Conservation (phyloP, 1,140 invertebrate species). For the Drosophila sucinea region DNA sequence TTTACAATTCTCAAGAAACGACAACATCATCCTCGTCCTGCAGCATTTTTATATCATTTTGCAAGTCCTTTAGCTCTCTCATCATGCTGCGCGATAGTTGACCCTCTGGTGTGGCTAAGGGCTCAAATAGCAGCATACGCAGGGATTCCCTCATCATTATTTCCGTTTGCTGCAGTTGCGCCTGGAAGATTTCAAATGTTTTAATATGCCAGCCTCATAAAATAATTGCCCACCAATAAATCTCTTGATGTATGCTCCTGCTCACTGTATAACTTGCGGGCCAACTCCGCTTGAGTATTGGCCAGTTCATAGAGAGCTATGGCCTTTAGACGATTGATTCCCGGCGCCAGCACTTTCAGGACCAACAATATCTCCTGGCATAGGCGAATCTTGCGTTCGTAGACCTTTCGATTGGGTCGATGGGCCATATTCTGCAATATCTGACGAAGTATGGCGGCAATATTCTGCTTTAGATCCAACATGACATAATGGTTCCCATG, state of each 20-base stretch:
- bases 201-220: neutral
- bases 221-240: slow-evolving; percentile 40
- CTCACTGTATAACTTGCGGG: slow-evolving; percentile 73
- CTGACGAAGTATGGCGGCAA: slow-evolving; percentile 85
- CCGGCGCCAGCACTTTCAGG: slow-evolving; percentile 88
- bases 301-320: slow-evolving; percentile 90
- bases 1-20: slow-evolving; percentile 28
- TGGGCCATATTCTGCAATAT: slow-evolving; percentile 84
- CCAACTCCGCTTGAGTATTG: slow-evolving; percentile 86
- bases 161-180: slow-evolving; percentile 84
- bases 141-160: slow-evolving; percentile 86
- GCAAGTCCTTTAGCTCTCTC: slow-evolving; percentile 86
- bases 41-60: slow-evolving; percentile 84
- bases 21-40: slow-evolving; percentile 47
- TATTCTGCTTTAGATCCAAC: slow-evolving; percentile 87
- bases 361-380: slow-evolving; percentile 87
- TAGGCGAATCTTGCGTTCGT: slow-evolving; percentile 86
- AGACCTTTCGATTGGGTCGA: slow-evolving; percentile 84
- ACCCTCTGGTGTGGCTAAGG: slow-evolving; percentile 88
- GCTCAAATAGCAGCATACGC: slow-evolving; percentile 88
- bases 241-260: slow-evolving; percentile 46
- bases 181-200: slow-evolving; percentile 62
- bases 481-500: slow-evolving; percentile 87
- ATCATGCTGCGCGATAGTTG: slow-evolving; percentile 87
- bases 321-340: slow-evolving; percentile 88